These are phyloP conservation scores for Sebastes wilsoni DNA, from an alignment of 2,797 vertebrate species.

Conservation along the genomic window DNA sequence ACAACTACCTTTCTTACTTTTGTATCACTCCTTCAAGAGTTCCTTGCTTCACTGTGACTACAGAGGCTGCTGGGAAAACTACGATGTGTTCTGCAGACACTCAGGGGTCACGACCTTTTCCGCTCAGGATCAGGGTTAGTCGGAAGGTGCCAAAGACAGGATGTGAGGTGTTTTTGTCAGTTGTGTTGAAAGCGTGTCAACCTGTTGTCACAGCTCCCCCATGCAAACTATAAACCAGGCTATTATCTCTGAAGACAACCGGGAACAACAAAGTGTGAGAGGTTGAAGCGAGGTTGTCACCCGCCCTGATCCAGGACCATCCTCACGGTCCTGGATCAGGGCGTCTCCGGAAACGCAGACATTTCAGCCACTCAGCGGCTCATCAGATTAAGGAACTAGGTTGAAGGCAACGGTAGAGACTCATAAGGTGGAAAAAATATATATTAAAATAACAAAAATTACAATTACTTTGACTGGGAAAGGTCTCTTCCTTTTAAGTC, in stretches of 20 bases:
- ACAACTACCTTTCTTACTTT: conserved; percentile 64
- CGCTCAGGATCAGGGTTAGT: conserved; percentile 55
- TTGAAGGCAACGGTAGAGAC: background rate
- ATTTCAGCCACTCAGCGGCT: background rate
- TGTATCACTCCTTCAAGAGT: conserved; percentile 58
- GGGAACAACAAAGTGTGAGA: conserved; percentile 9
- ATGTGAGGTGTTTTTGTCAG: conserved; percentile 35
- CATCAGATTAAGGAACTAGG: background rate
- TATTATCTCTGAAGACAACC: conserved; percentile 6
- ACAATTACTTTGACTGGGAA: background rate
- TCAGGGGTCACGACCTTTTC: conserved; percentile 74
- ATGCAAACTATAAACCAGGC: background rate
- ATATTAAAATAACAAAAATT: background rate
- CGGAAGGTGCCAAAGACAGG: conserved; percentile 63
- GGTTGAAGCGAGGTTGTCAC: background rate
- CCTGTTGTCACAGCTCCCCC: conserved; percentile 25
- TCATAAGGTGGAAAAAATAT: background rate
- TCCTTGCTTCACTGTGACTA: conserved; percentile 78
- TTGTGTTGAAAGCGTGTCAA: conserved; percentile 18
- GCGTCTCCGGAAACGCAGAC: background rate
- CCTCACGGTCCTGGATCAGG: background rate
- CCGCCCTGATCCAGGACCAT: background rate
- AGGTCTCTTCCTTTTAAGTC: background rate
- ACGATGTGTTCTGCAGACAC: conserved; percentile 63
- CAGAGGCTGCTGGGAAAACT: conserved; percentile 68